Conservation (phyloP, 1,140 invertebrate species). For the Pachyrhynchus sulphureomaculatus region DNA sequence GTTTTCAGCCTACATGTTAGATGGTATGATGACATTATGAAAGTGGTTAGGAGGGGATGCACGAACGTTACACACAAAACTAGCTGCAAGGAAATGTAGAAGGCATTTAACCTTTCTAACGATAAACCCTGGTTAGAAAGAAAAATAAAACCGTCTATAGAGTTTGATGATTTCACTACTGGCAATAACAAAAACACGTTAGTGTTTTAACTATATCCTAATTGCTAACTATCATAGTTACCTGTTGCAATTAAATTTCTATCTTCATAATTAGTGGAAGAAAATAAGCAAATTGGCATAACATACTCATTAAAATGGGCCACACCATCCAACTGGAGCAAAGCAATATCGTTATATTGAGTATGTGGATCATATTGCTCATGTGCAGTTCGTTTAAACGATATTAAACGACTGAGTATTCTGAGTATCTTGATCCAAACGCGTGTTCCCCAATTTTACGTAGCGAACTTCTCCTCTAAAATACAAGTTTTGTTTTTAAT, state of each 20-base stretch:
- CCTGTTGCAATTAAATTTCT: slow-evolving; percentile 34
- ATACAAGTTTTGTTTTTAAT: neutral
- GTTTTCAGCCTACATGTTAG: too few species aligned
- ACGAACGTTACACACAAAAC: too few species aligned
- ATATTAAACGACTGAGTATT: slow-evolving; percentile 25
- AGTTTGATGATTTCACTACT: too few species aligned
- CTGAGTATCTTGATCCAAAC: slow-evolving; percentile 14
- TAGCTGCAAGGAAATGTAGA: too few species aligned
- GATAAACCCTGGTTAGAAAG: too few species aligned
- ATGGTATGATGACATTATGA: too few species aligned
- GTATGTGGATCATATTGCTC: slow-evolving; percentile 56
- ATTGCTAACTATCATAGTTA: too few species aligned
- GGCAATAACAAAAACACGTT: too few species aligned
- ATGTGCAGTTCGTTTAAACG: slow-evolving; percentile 45
- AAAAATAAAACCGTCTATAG: too few species aligned
- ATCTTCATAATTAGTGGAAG: slow-evolving; percentile 27
- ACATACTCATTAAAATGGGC: slow-evolving; percentile 51
- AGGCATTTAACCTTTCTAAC: too few species aligned
- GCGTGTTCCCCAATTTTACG: slow-evolving; percentile 23
- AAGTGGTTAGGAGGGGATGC: too few species aligned
- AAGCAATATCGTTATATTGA: slow-evolving; percentile 65
- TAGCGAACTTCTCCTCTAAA: slow-evolving; percentile 29
- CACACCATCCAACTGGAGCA: slow-evolving; percentile 57
- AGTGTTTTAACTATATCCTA: too few species aligned
- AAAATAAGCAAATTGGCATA: slow-evolving; percentile 62